phyloP scores from a whole-genome alignment of 2,888 invertebrate genomes.

The Lochmaea capreae region DNA sequence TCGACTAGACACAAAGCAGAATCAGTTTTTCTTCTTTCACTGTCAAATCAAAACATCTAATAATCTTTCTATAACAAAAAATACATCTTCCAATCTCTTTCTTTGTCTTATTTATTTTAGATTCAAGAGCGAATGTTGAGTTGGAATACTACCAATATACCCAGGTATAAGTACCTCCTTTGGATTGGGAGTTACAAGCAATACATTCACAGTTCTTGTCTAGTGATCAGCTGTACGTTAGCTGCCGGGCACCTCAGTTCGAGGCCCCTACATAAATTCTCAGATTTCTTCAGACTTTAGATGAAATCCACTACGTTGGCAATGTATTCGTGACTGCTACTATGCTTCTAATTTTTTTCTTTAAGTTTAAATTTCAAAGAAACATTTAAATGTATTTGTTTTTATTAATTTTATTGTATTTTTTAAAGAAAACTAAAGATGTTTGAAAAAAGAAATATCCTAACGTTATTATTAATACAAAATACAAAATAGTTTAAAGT shows the following conservation, averaged over 20 bases:
- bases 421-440: neutral
- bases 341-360: slow-evolving; percentile 10
- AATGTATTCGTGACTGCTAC: slow-evolving; percentile 49
- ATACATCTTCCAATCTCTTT: too few relatives aligned
- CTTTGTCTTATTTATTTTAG: too few relatives aligned
- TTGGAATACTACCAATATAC: neutral
- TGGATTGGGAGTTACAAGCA: neutral
- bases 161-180: slow-evolving; percentile 8
- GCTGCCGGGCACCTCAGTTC: slow-evolving; percentile 58
- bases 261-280: slow-evolving; percentile 50
- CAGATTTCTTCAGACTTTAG: slow-evolving; percentile 45
- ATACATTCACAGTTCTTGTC: slow-evolving; percentile 15
- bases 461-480: too few relatives aligned
- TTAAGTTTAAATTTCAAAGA: neutral
- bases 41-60: too few relatives aligned
- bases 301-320: slow-evolving; percentile 52
- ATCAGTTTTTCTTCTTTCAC: too few relatives aligned
- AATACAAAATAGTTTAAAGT: too few relatives aligned
- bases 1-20: too few relatives aligned
- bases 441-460: neutral
- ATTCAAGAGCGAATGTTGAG: neutral
- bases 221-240: slow-evolving; percentile 2
- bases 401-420: too few relatives aligned
- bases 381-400: too few relatives aligned
- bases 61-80: too few relatives aligned